Evolutionary conservation across 2,797 vertebrate genomes (phyloP), one percentile per base, ranked within the genome.

Genomic region (Lutjanus argentimaculatus): DNA sequence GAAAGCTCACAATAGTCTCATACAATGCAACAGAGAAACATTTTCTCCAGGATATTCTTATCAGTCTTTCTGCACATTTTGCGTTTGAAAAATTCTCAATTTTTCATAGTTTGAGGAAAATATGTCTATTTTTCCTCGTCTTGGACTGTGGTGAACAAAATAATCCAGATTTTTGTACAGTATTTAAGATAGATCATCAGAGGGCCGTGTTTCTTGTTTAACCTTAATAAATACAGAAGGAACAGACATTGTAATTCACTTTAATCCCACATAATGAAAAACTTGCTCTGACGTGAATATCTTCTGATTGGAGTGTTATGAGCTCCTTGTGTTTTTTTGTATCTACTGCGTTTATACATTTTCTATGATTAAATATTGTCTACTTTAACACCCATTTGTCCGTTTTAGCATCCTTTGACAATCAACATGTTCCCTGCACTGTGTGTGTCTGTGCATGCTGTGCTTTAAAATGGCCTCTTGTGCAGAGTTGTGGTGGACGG

Each of bases 21-120:
- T 7, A 84, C 84, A 89, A 85, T 84, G 48, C 70, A 74, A 65
- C 77, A 81, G 83, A 80, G 66, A 21, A 72, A 36, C 2, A 1
- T 43, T 55, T 67, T 72, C 64, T 25, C 19, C 59, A 72, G 63
- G 49, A 67, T 73, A 72, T 79, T 80, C 75, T 85, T 81, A 85
- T 88, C 86, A 68, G 52, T 6, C 16, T 56, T 70, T 1, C 3
- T 40, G 55, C 89, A 88, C 72, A 83, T 89, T 87, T 79, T 59
- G 14, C 9, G 0, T 13, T 70, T 43, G 25, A 68, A 14, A 53
- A 46, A 58, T 9, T 65, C 40, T 16, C 36, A 51, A 59, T 53
- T 72, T 52, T 68, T 12, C 43, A 64, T 16, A 73, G 53, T 74
- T 67, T 51, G 69, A 51, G 1, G 36, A 12, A 48, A 57, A 71